Base-by-base conservation (phyloP, 37 sponge, comb jelly and placozoan species). In the Oopsacas minuta region DNA sequence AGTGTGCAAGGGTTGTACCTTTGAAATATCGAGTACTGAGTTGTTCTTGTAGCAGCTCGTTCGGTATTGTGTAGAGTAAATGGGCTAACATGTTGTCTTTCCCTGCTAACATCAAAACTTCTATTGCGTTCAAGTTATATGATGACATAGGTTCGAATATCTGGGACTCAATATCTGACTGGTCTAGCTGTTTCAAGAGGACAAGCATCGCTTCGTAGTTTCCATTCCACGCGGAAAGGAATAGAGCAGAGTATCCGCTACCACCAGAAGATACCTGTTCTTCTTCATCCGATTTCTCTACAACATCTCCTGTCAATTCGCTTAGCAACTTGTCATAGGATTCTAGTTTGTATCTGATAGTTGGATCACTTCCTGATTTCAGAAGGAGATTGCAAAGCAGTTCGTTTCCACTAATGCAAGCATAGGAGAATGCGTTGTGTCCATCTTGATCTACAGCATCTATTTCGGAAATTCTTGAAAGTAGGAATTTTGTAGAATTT, bases 141-240 rank as follows among this genome's bases (percentile, higher is more conserved):
- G 22, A 34, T 12, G 75, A 25, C 75, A 32, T 25, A 7, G 20
- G 20, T n/a, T 61, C 28, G 30, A 61, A 61, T 10, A 61, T 61
- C 30, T 61, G 75, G 20, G 75, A 61, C 75, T 61, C 75, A 3
- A 61, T n/a, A 32, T 25, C 20, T n/a, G 20, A n/a, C 75, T 61
- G 75, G 75, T 61, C 75, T n/a, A 61, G 30, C 30, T 61, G 75
- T 34, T 61, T 61, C 75, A 61, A n/a, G 30, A 61, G 75, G 75
- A 61, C 30, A 32, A 61, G 28, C 75, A 61, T 61, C 32, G 75
- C 75, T 3, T 61, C 75, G 28, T 61, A 61, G 30, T 61, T 61
- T n/a, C 75, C 75, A 12, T 61, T 61, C 75, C 75, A 61, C 7
- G 75, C 75, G 22, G 75, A 10, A n/a, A 61, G 20, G 75, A 61